Base-by-base conservation (phyloP, 2,113 vertebrate species). In the Psettodes erumei region DNA sequence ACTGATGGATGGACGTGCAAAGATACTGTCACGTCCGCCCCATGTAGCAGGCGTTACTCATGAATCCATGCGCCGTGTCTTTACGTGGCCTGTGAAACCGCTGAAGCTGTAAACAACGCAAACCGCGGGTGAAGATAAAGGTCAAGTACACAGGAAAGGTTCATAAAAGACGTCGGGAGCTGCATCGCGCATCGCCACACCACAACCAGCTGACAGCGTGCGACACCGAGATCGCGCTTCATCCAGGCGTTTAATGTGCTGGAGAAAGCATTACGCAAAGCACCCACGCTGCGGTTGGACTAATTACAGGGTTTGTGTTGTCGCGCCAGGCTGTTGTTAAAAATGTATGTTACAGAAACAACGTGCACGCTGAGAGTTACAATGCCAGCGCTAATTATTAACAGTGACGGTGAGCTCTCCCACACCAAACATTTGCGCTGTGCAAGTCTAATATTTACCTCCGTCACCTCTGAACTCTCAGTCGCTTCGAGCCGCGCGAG, bases 201-300 rank as follows among this genome's bases (percentile, higher is more conserved):
- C 42, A 38, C 60, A 37, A 71, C 23, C 79, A 59, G 66, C 37
- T 82, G 66, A 79, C 60, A 38, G 61, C 1, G 1, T 62, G 35
- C 18, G 35, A 55, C 66, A 67, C 82, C 56, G 59, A 45, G 47
- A 62, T 70, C 69, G 42, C 83, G 75, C 60, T 65, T 75, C 70
- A 66, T 82, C 54, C 59, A 71, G 12, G 13, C 48, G 33, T 23
- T 77, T 75, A 55, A 47, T 53, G n/a, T 58, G 65, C 42, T 67
- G 54, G 0, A 33, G 47, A 74, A 59, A 67, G 66, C 28, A 21
- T 40, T 10, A 35, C 33, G 65, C 40, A 67, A 66, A 65, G 47
- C 32, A 54, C 56, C 45, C 47, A 27, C 38, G 53, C 47, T 53
- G 37, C 50, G 48, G 56, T 55, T 53, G 42, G 50, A 53, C 15